Percentiles rank a stretch among this genome's conserved stretches.
Evolutionary conservation across 2,888 invertebrate genomes (phyloP).

Genomic region (Thyatira batis): DNA sequence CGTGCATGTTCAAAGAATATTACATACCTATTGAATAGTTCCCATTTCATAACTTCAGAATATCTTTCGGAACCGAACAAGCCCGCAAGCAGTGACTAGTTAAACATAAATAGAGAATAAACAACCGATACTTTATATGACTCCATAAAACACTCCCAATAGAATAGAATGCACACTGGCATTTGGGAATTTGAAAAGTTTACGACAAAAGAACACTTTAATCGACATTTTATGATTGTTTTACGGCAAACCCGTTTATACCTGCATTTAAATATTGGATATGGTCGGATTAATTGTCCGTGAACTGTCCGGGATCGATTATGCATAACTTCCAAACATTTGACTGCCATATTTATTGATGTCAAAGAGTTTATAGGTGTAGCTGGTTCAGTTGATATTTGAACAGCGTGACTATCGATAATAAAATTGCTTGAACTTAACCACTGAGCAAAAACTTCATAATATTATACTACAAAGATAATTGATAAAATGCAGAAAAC

Average conservation of each 20-base stretch:
- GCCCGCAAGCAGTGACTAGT: too few relatives aligned
- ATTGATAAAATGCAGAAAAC: too few relatives aligned
- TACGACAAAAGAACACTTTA: constrained; percentile 54
- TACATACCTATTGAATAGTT: too few relatives aligned
- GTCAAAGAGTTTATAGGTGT: too few relatives aligned
- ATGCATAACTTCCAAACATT: not conserved
- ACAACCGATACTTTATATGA: constrained; percentile 37
- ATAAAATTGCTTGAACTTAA: too few relatives aligned
- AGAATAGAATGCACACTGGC: constrained; percentile 46
- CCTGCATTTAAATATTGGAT: constrained; percentile 58
- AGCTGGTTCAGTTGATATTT: too few relatives aligned
- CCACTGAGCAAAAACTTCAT: too few relatives aligned
- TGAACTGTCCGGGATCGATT: constrained; percentile 21
- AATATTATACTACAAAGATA: too few relatives aligned
- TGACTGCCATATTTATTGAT: not conserved
- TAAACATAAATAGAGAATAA: constrained; percentile 44
- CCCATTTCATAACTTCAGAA: too few relatives aligned
- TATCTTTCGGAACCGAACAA: too few relatives aligned
- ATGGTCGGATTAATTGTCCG: constrained; percentile 48
- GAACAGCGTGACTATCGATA: too few relatives aligned
- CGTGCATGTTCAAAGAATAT: too few relatives aligned
- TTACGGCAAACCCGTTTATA: constrained; percentile 54
- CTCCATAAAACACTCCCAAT: constrained; percentile 51
- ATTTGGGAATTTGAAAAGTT: constrained; percentile 58
- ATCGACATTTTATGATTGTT: constrained; percentile 62